Conservation (phyloP, 2,797 vertebrate genomes). For the Crenichthys baileyi region DNA sequence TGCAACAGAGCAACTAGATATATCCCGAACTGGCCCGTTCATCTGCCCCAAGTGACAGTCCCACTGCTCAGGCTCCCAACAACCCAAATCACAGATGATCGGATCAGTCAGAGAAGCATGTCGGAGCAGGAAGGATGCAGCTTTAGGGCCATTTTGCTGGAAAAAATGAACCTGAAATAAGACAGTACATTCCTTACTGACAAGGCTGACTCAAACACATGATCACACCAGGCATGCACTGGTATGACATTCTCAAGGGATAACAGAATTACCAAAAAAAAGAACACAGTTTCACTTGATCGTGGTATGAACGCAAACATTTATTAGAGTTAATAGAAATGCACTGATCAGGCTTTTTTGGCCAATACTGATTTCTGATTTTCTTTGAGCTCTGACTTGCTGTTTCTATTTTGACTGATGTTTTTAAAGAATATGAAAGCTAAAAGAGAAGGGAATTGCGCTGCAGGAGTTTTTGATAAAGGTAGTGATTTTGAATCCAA, state of each 20-base stretch:
- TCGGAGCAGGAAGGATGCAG: neutral
- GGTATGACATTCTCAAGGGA: neutral
- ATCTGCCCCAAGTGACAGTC: conserved; percentile 16
- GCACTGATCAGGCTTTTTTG: neutral
- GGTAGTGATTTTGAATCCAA: neutral
- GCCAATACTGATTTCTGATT: neutral
- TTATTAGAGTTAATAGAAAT: neutral
- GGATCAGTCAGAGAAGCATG: neutral
- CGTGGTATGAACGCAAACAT: neutral
- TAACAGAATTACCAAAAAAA: neutral
- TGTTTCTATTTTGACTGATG: neutral
- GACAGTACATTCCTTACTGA: conserved; percentile 9
- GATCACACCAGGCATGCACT: neutral
- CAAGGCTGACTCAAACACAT: conserved; percentile 17
- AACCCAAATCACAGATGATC: conserved; percentile 24
- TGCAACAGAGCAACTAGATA: conserved; percentile 46
- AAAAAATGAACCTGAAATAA: neutral
- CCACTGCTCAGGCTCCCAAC: conserved; percentile 6
- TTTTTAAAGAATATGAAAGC: neutral
- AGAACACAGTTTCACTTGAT: neutral
- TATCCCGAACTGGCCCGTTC: conserved; percentile 33
- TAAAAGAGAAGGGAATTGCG: neutral
- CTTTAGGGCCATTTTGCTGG: neutral
- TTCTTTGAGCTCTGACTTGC: neutral
- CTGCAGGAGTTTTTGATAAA: neutral